Evolutionary conservation across 1,140 invertebrate species (phyloP), one percentile per base, ranked within the genome.

Genomic region (Bradynema listronoti): DNA sequence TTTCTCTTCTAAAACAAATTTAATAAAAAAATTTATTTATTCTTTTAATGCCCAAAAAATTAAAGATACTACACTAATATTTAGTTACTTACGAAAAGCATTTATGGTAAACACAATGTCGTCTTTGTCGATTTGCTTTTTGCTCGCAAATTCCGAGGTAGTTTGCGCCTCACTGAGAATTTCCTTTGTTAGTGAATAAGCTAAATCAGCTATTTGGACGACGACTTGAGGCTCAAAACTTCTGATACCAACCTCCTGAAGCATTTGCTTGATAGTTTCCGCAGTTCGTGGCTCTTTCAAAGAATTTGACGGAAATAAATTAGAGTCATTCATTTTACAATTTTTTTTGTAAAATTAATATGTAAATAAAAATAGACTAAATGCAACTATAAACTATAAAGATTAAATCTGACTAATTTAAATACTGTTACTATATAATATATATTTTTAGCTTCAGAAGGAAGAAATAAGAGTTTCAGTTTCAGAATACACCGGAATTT

Each of bases 91-190:
- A 66, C 64, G 29, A 24, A 69, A 66, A 11, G 60, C 14, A 19
- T 63, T 61, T 1, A 69, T 25, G 19, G 65, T 57, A 41, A 66
- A 70, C 11, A 63, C 57, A 0, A 69, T 58, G 25, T 66, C 64
- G 14, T 22, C 49, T 24, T 43, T 52, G n/a, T 66, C 64, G 25
- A 66, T 49, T 9, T 34, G 55, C 32, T 66, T 66, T 50, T 66
- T 66, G 7, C 66, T 66, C 27, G 50, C 39, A 54, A 53, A 66
- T 16, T 66, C 64, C 6, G 66, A 63, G 27, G 69, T 36, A 33
- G 66, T 33, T 25, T 54, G 42, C 32, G 64, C 66, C 16, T 66
- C 64, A 27, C 46, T 32, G 19, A 66, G 36, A 11, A 66, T 63
- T 43, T 69, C 27, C 42, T 67, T 55, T 30, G 63, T 65, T n/a